A percentile compares a stretch with the other conserved stretches of the same genome.
Conservation (phyloP, 2,113 vertebrate genomes). For the Mola mola region DNA sequence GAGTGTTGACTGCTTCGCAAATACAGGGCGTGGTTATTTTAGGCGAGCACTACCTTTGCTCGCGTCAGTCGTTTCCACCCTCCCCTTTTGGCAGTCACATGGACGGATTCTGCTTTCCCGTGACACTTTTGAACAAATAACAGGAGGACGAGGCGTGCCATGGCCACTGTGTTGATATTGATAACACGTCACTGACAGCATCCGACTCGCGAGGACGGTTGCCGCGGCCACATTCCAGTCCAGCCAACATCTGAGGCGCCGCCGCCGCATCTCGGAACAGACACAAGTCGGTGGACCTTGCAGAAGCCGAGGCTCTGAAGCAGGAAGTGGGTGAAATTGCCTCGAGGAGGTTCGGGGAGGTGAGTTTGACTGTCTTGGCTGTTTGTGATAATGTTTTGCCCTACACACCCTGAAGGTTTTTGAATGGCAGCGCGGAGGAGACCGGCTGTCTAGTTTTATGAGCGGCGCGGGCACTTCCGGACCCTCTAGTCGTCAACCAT, state of each 20-base stretch:
- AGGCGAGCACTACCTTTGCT: slow-evolving; percentile 7
- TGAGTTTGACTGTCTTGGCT: slow-evolving; percentile 24
- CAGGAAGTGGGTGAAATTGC: slow-evolving; percentile 59
- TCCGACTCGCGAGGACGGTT: slow-evolving; percentile 19
- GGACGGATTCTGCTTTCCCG: slow-evolving; percentile 60
- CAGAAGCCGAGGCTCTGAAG: neutral
- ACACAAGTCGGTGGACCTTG: too few relatives aligned
- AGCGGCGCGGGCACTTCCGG: slow-evolving; percentile 23
- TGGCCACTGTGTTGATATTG: slow-evolving; percentile 46
- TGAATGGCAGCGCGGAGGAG: too few relatives aligned
- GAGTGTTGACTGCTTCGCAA: neutral
- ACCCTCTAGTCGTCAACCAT: too few relatives aligned
- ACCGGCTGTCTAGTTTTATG: slow-evolving; percentile 9
- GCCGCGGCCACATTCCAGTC: neutral
- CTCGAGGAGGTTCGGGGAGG: slow-evolving; percentile 1
- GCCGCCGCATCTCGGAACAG: too few relatives aligned
- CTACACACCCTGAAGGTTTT: too few relatives aligned
- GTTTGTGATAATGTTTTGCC: too few relatives aligned
- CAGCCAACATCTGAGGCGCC: slow-evolving; percentile 4
- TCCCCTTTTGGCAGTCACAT: slow-evolving; percentile 71
- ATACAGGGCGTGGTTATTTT: slow-evolving; percentile 37
- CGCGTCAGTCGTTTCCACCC: slow-evolving; percentile 34
- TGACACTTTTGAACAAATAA: slow-evolving; percentile 74
- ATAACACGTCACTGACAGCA: slow-evolving; percentile 38
- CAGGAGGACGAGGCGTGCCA: slow-evolving; percentile 58